phyloP scores from a whole-genome alignment of 2,113 vertebrate genomes.

The Mesembrinibis cayennensis region DNA sequence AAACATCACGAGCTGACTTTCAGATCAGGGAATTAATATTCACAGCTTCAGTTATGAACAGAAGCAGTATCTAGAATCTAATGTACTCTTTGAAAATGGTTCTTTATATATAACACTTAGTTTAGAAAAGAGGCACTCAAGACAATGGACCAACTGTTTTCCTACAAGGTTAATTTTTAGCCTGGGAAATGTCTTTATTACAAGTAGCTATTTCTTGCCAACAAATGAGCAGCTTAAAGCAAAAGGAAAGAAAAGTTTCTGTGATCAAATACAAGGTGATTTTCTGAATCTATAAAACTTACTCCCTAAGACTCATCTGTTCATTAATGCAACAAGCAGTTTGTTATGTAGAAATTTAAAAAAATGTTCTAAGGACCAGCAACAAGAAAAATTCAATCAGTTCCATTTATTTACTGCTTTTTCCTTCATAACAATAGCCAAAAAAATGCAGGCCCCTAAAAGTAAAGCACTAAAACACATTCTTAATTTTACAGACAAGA shows the following conservation, averaged over 20 bases:
- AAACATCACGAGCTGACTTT: not conserved
- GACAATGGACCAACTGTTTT: slow-evolving; percentile 11
- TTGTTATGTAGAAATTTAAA: not conserved
- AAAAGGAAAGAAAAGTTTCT: not conserved
- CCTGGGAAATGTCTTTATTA: slow-evolving; percentile 9
- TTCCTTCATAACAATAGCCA: not conserved
- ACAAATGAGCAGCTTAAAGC: not conserved
- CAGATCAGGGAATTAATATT: slow-evolving; percentile 4
- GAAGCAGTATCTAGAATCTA: not conserved
- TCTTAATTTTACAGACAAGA: not conserved
- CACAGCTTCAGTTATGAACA: not conserved
- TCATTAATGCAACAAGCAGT: not conserved
- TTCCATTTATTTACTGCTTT: not conserved
- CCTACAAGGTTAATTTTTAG: slow-evolving; percentile 21
- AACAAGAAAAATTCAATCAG: not conserved
- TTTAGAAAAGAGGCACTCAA: slow-evolving; percentile 4
- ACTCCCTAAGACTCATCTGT: not conserved
- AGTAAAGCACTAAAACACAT: not conserved
- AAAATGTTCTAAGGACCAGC: not conserved
- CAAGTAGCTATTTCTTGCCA: not conserved
- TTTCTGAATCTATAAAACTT: not conserved
- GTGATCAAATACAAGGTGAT: not conserved
- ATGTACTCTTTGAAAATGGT: not conserved
- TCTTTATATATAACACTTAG: not conserved
- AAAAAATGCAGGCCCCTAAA: not conserved